Evolutionary conservation across 2,797 vertebrate species (phyloP).

Genomic region (Sebastes jordani): DNA sequence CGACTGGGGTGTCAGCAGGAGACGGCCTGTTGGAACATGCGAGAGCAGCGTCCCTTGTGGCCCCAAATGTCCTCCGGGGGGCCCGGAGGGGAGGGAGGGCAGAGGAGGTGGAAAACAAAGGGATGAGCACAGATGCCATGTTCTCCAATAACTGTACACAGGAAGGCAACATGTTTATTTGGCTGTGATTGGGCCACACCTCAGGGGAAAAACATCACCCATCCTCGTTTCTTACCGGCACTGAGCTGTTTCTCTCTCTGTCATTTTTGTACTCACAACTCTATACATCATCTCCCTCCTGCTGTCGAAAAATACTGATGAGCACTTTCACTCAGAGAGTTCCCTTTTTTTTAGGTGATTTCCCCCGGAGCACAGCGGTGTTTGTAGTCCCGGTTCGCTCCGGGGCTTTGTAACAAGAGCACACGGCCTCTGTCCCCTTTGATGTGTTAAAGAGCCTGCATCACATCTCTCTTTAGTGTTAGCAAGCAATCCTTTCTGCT

Average conservation of each 20-base stretch:
- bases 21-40: conserved; percentile 71
- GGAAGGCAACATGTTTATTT: conserved; percentile 78
- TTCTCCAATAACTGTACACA: conserved; percentile 40
- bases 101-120: conserved; percentile 61
- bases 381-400: conserved; percentile 40
- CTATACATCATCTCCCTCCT: not conserved
- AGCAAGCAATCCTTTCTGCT: conserved; percentile 34
- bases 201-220: conserved; percentile 49
- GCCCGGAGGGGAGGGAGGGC: conserved; percentile 27
- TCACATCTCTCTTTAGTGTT: conserved; percentile 35
- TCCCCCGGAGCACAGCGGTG: not conserved
- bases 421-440: conserved; percentile 44
- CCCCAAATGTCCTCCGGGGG: conserved; percentile 23
- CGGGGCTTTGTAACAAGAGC: conserved; percentile 43
- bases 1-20: conserved; percentile 25
- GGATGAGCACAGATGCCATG: conserved; percentile 53
- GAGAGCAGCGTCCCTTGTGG: conserved; percentile 47
- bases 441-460: conserved; percentile 60
- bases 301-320: conserved; percentile 5
- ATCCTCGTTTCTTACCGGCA: not conserved
- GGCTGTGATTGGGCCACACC: conserved; percentile 62
- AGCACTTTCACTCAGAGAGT: not conserved
- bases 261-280: not conserved
- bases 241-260: conserved; percentile 18
- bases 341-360: conserved; percentile 21